Base-by-base conservation (phyloP, 2,888 invertebrate species). In the Papilio elwesi region DNA sequence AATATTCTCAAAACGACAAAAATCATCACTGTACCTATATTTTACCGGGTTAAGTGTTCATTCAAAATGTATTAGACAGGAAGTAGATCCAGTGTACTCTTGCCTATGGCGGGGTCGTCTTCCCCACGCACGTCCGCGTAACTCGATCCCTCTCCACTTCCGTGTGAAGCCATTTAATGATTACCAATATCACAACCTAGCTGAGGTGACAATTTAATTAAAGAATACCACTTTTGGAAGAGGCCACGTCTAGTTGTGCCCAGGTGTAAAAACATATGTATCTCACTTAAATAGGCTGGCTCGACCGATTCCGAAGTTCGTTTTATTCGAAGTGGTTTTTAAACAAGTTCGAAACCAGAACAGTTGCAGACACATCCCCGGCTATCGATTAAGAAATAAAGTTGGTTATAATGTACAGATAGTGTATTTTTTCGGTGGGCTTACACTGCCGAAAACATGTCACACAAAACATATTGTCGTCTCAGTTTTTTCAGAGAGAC, bases 161-260 rank as follows among this genome's bases (percentile, higher is more conserved):
- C 92, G 92, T 83, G 83, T 86, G 93, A 93, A 93, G 92, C 93
- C 93, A 89, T 85, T 85, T 85, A 77, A 82, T 91, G 90, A 91
- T 91, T 90, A 83, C 78, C 84, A 72, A 76, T 78, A 77, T 76
- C 69, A 75, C 79, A 76, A 74, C 73, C 75, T 77, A 76, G 65
- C 74, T 75, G 75, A 71, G 70, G 63, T 70, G 59, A 67, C 75
- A 76, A 72, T 68, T 78, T 76, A 74, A 77, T 78, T 77, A 77
- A 74, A 75, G 73, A 77, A 74, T 73, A 70, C 74, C 51, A 71
- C 57, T 66, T 66, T 52, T 59, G 11, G 11, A n/a, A 38, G 43
- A 16, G 15, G 16, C 2, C 13, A 49, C 10, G 55, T 43, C 43
- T 8, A 59, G n/a, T 13, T 36, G 47, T 48, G 8, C 1, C 9